These are phyloP conservation scores for Okamejei kenojei DNA, from an alignment of 2,797 vertebrate genomes.

Conservation along the genomic window DNA sequence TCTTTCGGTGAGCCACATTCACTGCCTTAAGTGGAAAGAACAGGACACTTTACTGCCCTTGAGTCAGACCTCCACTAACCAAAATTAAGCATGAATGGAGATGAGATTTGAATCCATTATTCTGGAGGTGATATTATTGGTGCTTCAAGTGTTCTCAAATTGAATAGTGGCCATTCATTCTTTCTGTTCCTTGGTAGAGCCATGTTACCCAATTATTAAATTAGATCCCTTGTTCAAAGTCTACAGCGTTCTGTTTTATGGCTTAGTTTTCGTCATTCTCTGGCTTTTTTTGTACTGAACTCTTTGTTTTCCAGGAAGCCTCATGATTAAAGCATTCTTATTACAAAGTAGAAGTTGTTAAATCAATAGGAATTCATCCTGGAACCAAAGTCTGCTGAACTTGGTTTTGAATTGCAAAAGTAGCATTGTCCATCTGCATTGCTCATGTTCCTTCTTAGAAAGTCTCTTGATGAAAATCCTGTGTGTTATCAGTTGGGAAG, in stretches of 20 bases:
- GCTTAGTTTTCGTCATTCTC: neutral
- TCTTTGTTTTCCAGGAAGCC: constrained; percentile 17
- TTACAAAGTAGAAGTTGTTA: constrained; percentile 12
- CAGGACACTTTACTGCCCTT: neutral
- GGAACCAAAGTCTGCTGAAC: constrained; percentile 4
- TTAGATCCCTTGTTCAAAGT: neutral
- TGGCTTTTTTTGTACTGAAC: neutral
- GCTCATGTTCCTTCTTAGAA: neutral
- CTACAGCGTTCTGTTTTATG: neutral
- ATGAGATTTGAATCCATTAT: neutral
- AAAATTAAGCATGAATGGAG: constrained; percentile 5
- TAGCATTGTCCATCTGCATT: neutral
- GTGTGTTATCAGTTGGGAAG: neutral
- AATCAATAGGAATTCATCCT: neutral
- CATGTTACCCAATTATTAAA: neutral
- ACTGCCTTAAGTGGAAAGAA: neutral
- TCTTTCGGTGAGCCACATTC: neutral
- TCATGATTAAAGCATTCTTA: neutral
- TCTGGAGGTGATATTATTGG: neutral
- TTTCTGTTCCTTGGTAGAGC: neutral
- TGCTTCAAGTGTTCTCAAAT: neutral
- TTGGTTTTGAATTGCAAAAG: neutral
- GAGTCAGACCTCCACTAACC: neutral
- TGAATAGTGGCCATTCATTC: neutral
- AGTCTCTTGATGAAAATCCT: constrained; percentile 20